These are phyloP conservation scores for Rhodophaea formosa DNA, from an alignment of 2,888 invertebrate genomes.

Conservation along the genomic window DNA sequence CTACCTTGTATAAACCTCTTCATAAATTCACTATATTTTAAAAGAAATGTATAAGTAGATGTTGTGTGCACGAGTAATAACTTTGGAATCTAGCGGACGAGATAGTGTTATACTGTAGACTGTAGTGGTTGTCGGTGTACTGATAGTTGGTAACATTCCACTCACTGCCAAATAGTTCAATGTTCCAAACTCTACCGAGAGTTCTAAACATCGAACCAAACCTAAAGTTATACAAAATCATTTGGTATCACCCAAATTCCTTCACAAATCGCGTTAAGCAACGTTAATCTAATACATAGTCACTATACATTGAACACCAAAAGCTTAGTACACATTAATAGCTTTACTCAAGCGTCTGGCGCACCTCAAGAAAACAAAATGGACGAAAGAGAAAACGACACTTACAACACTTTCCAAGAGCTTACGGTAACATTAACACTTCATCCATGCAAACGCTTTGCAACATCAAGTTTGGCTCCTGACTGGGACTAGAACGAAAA, in stretches of 20 bases:
- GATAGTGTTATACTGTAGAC: constrained; percentile 26
- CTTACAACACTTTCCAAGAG: constrained; percentile 64
- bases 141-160: constrained; percentile 20
- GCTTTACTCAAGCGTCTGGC: constrained; percentile 36
- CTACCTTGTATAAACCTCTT: constrained; percentile 82
- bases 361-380: constrained; percentile 40
- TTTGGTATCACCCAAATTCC: constrained; percentile 81
- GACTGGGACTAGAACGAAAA: no score
- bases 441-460: constrained; percentile 47
- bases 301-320: constrained; percentile 71
- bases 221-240: constrained; percentile 31
- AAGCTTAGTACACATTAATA: constrained; percentile 62
- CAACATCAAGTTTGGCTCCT: background rate
- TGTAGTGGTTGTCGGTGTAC: constrained; percentile 18
- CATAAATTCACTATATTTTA: constrained; percentile 67
- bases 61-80: constrained; percentile 18
- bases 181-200: constrained; percentile 22
- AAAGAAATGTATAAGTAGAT: constrained; percentile 32
- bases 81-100: constrained; percentile 17
- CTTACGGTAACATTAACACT: constrained; percentile 46
- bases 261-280: constrained; percentile 62
- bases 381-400: constrained; percentile 71
- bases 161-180: constrained; percentile 18
- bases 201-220: constrained; percentile 25
- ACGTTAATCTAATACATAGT: constrained; percentile 43